phyloP scores from a whole-genome alignment of 2,113 vertebrate species.

The Actinemys pallida region DNA sequence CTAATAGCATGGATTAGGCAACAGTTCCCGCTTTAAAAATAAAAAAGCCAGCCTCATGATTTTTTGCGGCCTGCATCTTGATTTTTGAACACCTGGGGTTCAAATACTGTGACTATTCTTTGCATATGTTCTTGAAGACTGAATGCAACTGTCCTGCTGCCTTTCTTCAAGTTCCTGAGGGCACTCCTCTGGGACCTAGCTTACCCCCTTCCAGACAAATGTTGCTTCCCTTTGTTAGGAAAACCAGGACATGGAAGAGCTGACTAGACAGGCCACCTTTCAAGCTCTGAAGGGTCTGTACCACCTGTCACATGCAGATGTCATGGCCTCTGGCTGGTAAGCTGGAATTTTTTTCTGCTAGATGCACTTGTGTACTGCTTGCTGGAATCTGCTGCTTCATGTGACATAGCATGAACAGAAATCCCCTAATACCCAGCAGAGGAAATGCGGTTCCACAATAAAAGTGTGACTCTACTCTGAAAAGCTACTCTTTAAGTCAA shows the following conservation, averaged over 20 bases:
- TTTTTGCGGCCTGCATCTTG: not conserved
- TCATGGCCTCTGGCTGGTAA: not conserved
- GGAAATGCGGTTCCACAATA: not conserved
- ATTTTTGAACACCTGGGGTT: not conserved
- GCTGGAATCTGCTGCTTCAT: not conserved
- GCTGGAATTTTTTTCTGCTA: not conserved
- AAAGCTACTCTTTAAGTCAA: not conserved
- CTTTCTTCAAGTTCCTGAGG: not conserved
- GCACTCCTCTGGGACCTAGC: not conserved
- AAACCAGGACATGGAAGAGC: not conserved
- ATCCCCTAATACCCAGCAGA: not conserved
- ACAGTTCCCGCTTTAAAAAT: accelerated
- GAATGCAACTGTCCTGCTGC: not conserved
- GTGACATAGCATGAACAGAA: not conserved
- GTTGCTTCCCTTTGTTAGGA: not conserved
- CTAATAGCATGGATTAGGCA: not conserved
- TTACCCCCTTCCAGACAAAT: not conserved
- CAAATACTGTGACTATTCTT: not conserved
- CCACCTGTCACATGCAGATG: not conserved
- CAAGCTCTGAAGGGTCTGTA: not conserved
- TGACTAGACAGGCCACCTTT: not conserved
- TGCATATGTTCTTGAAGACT: not conserved
- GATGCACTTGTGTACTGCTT: not conserved
- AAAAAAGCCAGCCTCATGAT: not conserved
- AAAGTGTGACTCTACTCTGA: not conserved